phyloP scores from a whole-genome alignment of 2,113 vertebrate species.

The Atherinomorus stipes region DNA sequence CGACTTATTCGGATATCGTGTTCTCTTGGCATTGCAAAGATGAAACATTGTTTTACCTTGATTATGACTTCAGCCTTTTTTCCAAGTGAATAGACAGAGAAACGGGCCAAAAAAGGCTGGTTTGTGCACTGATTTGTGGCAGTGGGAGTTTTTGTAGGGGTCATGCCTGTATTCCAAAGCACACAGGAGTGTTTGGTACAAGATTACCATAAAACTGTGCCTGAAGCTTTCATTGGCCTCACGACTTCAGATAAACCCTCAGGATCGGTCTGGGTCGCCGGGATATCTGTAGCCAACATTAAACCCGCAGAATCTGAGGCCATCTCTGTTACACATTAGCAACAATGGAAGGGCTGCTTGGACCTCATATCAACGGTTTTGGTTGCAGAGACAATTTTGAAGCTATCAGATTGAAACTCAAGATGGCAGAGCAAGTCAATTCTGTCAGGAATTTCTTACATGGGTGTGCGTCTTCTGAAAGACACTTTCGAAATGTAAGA shows the following conservation, averaged over 20 bases:
- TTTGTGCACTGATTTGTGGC: constrained; percentile 40
- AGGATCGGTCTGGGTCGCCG: constrained; percentile 49
- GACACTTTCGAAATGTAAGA: constrained; percentile 49
- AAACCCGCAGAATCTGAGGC: constrained; percentile 59
- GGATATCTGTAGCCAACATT: constrained; percentile 59
- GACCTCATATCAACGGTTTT: constrained; percentile 66
- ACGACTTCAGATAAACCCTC: constrained; percentile 42
- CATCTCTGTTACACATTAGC: constrained; percentile 61
- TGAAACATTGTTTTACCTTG: constrained; percentile 24
- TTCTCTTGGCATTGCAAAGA: constrained; percentile 50
- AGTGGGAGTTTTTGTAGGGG: constrained; percentile 25
- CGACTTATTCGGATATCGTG: constrained; percentile 55
- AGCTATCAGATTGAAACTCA: constrained; percentile 82
- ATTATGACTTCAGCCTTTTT: constrained; percentile 30
- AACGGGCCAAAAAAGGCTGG: neutral
- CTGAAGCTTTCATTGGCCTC: constrained; percentile 54
- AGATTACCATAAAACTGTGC: constrained; percentile 42
- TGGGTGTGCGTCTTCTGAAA: constrained; percentile 60
- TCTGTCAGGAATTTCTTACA: constrained; percentile 74
- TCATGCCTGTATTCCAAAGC: constrained; percentile 41
- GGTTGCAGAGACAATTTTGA: constrained; percentile 74
- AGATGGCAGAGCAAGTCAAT: constrained; percentile 68
- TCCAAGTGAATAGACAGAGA: constrained; percentile 4
- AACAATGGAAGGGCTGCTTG: constrained; percentile 55
- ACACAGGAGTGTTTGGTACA: constrained; percentile 40